A percentile compares a stretch with the other conserved stretches of the same genome.
Conservation (phyloP, 30 jellyfish, hydroid and myxozoan genomes). For the Cassiopea andromeda region DNA sequence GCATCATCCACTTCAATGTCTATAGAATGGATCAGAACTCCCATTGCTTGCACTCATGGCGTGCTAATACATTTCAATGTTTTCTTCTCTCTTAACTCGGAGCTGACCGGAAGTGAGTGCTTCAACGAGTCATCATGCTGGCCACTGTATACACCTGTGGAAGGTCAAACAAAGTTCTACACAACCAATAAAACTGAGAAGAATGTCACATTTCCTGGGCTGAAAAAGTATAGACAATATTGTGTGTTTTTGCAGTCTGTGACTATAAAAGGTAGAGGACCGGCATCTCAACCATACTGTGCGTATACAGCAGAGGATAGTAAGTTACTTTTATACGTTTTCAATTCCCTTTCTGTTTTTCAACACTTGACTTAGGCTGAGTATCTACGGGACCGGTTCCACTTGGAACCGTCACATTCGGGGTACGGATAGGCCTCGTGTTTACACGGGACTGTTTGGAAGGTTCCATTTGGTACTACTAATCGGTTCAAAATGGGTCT, state of each 20-base stretch:
- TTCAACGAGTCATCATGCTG: conserved; percentile 35
- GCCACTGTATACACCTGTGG: background rate
- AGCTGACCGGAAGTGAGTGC: conserved; percentile 18
- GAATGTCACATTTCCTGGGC: background rate
- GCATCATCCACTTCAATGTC: conserved; percentile 36
- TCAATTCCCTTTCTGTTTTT: no score
- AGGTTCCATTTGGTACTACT: no score
- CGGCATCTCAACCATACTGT: conserved; percentile 28
- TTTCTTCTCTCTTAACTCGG: conserved; percentile 17
- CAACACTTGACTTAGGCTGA: background rate
- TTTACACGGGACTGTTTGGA: no score
- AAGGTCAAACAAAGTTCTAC: conserved; percentile 7
- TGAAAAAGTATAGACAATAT: conserved; percentile 50
- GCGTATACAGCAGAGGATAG: conserved; percentile 66
- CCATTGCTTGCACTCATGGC: conserved; percentile 61
- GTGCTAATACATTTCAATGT: conserved; percentile 24
- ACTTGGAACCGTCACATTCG: background rate
- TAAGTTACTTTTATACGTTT: conserved; percentile 6
- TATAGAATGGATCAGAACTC: conserved; percentile 40
- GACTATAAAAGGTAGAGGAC: conserved; percentile 69
- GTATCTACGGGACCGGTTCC: background rate
- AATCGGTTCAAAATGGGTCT: no score
- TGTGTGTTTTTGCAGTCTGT: conserved; percentile 52
- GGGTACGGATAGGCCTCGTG: no score
- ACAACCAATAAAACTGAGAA: conserved; percentile 7